phyloP scores from a whole-genome alignment of 2,113 vertebrate genomes.

The Recurvirostra avosetta region DNA sequence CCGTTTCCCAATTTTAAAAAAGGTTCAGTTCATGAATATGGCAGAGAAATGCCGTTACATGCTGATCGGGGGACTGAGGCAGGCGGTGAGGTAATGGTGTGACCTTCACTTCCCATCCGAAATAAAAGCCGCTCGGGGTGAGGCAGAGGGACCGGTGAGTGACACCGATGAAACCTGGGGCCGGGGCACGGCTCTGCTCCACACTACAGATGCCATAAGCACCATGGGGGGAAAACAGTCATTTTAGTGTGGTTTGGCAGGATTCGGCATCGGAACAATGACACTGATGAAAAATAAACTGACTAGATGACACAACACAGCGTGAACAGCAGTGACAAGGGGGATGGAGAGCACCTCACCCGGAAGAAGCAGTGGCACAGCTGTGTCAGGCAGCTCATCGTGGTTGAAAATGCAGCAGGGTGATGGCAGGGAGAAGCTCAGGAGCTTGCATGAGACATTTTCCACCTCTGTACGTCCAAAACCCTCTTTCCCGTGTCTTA shows the following conservation, averaged over 20 bases:
- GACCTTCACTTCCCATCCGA: background rate
- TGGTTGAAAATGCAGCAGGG: background rate
- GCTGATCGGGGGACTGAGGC: background rate
- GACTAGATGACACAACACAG: background rate
- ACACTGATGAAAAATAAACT: background rate
- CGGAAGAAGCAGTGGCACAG: background rate
- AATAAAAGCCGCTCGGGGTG: background rate
- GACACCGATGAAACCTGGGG: background rate
- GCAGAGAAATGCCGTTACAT: background rate
- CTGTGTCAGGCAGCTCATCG: fast-evolving
- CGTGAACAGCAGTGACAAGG: background rate
- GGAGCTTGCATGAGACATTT: background rate
- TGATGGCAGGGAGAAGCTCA: background rate
- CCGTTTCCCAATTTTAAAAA: background rate
- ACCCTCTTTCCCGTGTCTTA: background rate
- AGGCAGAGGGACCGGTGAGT: background rate
- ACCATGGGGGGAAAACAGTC: background rate
- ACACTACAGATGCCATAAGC: background rate
- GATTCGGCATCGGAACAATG: background rate
- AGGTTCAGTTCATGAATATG: background rate
- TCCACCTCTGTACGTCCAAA: background rate
- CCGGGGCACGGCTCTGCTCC: fast-evolving
- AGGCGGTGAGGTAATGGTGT: background rate
- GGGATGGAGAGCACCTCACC: background rate
- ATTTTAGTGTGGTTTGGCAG: background rate